phyloP scores from a whole-genome alignment of 2,113 vertebrate species.

The Lagopus muta region DNA sequence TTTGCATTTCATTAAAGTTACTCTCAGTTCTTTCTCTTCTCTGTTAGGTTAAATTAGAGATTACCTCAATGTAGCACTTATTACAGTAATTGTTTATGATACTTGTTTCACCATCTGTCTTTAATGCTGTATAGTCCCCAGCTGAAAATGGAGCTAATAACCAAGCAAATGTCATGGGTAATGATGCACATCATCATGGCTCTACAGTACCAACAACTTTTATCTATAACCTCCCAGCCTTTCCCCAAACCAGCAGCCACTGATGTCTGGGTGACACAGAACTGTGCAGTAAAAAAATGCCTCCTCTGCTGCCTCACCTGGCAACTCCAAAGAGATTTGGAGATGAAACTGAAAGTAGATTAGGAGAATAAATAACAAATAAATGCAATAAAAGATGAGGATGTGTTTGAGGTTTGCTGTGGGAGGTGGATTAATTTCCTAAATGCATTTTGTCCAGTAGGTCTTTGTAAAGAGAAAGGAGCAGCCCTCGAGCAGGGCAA shows the following conservation, averaged over 20 bases:
- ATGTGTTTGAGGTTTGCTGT: background rate
- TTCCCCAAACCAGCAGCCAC: background rate
- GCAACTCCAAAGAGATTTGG: background rate
- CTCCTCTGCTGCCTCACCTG: background rate
- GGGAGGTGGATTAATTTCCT: background rate
- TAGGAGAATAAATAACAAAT: background rate
- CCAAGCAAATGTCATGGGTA: slow-evolving; percentile 62
- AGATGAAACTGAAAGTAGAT: background rate
- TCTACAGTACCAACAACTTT: background rate
- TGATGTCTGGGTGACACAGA: background rate
- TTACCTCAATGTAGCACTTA: slow-evolving; percentile 61
- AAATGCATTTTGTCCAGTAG: background rate
- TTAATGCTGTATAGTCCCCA: slow-evolving; percentile 59
- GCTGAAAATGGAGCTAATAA: slow-evolving; percentile 66
- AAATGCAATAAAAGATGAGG: background rate
- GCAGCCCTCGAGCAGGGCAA: background rate
- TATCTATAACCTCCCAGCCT: background rate
- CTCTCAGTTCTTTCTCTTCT: slow-evolving; percentile 57
- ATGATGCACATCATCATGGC: background rate
- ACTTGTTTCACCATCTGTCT: slow-evolving; percentile 76
- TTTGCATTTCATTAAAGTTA: slow-evolving; percentile 69
- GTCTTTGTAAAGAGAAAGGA: background rate
- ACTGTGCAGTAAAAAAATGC: background rate
- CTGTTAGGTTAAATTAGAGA: slow-evolving; percentile 69
- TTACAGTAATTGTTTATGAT: slow-evolving; percentile 75